Evolutionary conservation across 2,888 invertebrate genomes (phyloP).

Genomic region (Tetragonisca angustula): DNA sequence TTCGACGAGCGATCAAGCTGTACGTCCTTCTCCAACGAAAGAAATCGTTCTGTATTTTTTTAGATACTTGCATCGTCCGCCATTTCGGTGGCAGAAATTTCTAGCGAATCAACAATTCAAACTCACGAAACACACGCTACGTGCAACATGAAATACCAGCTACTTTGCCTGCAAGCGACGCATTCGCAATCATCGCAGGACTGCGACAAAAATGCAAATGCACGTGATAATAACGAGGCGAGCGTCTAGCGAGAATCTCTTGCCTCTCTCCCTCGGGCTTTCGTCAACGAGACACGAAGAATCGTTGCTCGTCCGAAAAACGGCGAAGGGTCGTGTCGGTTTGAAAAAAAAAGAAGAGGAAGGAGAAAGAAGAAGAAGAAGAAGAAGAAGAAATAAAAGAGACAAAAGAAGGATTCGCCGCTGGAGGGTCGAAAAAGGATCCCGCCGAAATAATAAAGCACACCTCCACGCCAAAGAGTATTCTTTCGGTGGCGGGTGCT

Average conservation of each 20-base stretch:
- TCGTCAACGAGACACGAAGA: neutral
- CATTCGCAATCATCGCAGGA: conserved; percentile 10
- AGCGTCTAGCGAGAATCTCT: conserved; percentile 28
- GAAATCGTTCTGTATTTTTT: neutral
- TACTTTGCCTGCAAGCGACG: neutral
- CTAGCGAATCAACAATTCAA: conserved; percentile 13
- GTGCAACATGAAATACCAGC: neutral
- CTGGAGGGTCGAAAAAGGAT: conserved; percentile 50
- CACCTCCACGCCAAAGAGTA: conserved; percentile 43
- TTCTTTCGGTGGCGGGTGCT: conserved; percentile 37
- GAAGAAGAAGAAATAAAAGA: neutral
- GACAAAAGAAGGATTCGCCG: conserved; percentile 43
- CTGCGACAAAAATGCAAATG: conserved; percentile 65
- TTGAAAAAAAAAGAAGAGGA: neutral
- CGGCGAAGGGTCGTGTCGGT: neutral
- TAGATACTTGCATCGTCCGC: neutral
- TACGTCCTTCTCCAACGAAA: neutral
- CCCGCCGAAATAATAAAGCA: conserved; percentile 65
- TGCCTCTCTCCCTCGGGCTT: conserved; percentile 9
- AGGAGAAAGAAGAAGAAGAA: neutral
- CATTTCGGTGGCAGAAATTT: neutral
- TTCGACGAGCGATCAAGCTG: neutral
- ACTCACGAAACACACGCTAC: neutral
- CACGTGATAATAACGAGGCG: conserved; percentile 54
- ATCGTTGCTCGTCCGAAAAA: conserved; percentile 26